Evolutionary conservation across 1,140 invertebrate genomes (phyloP).

Genomic region (Potamilus streckersoni): DNA sequence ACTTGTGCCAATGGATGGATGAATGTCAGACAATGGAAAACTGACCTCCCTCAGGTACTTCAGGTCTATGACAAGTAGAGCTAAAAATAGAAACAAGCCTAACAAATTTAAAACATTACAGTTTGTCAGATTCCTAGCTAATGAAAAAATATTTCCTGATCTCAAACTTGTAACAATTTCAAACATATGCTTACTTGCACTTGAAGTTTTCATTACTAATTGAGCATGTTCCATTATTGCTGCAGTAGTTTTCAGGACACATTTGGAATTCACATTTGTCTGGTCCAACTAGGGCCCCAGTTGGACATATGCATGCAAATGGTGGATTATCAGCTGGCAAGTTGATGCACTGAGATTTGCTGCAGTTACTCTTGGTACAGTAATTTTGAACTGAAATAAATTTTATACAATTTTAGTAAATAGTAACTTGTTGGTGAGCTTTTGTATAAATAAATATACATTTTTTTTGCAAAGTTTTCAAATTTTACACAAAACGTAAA

Average conservation of each 20-base stretch:
- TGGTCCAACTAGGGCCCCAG: conserved; percentile 65
- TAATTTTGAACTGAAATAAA: not conserved
- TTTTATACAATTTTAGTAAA: not conserved
- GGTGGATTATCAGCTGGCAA: conserved; percentile 42
- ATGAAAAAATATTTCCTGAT: not conserved
- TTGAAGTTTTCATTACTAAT: conserved; percentile 38
- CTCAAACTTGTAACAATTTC: not conserved
- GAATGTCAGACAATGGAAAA: too few species aligned
- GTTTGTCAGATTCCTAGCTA: not conserved
- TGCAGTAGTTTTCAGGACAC: conserved; percentile 71
- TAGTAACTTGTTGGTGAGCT: not conserved
- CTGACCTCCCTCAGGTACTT: too few species aligned
- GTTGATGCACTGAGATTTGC: conserved; percentile 33
- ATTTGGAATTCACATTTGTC: conserved; percentile 65
- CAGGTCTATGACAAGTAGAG: too few species aligned
- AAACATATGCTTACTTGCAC: conserved; percentile 60
- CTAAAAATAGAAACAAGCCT: not conserved
- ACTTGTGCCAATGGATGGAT: too few species aligned
- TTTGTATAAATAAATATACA: not conserved
- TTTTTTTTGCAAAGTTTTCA: too few species aligned
- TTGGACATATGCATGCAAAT: conserved; percentile 76
- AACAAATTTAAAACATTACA: not conserved
- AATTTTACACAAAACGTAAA: too few species aligned
- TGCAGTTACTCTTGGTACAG: not conserved
- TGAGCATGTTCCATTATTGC: conserved; percentile 74